These are phyloP conservation scores for Graphium colonna DNA, from an alignment of 2,888 invertebrate genomes.

Conservation along the genomic window DNA sequence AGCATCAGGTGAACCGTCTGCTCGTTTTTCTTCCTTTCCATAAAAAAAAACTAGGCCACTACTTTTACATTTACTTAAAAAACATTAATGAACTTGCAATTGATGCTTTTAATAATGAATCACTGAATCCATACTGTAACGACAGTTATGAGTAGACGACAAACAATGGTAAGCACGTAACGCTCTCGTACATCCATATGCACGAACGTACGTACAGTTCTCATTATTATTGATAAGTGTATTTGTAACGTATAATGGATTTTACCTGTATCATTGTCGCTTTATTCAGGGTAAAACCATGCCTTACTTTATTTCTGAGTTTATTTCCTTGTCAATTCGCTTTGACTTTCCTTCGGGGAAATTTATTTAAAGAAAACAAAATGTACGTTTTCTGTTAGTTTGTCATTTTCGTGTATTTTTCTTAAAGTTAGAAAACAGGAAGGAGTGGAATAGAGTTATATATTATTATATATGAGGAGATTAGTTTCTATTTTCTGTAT, in stretches of 20 bases:
- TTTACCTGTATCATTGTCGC: constrained; percentile 10
- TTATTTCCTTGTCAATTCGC: not conserved
- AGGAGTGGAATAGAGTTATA: too few relatives aligned
- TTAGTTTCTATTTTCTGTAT: too few relatives aligned
- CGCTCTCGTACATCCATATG: not conserved
- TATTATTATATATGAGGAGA: too few relatives aligned
- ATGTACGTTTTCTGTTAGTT: too few relatives aligned
- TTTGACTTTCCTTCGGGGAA: not conserved
- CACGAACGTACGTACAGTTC: not conserved
- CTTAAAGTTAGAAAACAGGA: too few relatives aligned
- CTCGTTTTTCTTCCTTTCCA: too few relatives aligned
- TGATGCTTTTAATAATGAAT: not conserved
- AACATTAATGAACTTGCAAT: not conserved
- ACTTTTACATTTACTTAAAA: too few relatives aligned
- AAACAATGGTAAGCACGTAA: not conserved
- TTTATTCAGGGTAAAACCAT: constrained; percentile 4
- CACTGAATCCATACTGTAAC: constrained; percentile 4
- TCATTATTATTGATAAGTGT: constrained; percentile 6
- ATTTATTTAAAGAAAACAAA: too few relatives aligned
- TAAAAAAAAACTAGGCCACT: too few relatives aligned
- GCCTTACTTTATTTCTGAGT: not conserved
- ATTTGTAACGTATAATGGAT: constrained; percentile 12
- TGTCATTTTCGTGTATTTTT: too few relatives aligned
- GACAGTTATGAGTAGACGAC: not conserved
- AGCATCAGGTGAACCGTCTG: too few relatives aligned